Evolutionary conservation across 2,797 vertebrate genomes (phyloP).

Genomic region (Malurus splendens): DNA sequence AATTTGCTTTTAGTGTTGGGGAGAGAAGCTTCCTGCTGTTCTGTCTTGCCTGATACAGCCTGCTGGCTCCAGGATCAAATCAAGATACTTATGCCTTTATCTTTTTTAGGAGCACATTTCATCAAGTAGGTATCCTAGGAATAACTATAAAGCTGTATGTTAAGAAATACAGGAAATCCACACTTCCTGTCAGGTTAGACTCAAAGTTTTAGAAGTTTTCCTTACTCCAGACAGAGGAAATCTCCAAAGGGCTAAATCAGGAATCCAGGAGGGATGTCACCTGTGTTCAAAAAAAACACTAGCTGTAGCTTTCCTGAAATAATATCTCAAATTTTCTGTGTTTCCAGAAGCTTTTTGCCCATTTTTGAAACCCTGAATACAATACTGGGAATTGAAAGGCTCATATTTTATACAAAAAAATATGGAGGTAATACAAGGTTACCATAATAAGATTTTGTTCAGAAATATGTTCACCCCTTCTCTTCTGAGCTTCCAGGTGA

Average conservation of each 20-base stretch:
- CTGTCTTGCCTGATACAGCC: neutral
- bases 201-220: neutral
- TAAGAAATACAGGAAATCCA: slow-evolving; percentile 27
- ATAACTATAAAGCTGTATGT: neutral
- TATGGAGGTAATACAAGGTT: neutral
- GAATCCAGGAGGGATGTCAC: neutral
- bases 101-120: neutral
- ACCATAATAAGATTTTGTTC: neutral
- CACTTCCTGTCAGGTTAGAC: neutral
- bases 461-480: neutral
- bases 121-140: neutral
- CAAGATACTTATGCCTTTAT: neutral
- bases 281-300: neutral
- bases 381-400: neutral
- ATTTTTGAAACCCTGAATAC: neutral
- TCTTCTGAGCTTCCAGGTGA: neutral
- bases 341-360: neutral
- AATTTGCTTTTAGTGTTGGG: neutral
- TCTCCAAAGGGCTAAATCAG: neutral
- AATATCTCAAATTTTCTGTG: neutral
- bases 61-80: neutral
- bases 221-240: neutral
- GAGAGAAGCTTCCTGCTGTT: neutral
- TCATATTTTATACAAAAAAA: neutral
- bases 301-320: neutral